A percentile compares a stretch with the other conserved stretches of the same genome.
Conservation (phyloP, 2,113 vertebrate species). For the Ochotona curzoniae region DNA sequence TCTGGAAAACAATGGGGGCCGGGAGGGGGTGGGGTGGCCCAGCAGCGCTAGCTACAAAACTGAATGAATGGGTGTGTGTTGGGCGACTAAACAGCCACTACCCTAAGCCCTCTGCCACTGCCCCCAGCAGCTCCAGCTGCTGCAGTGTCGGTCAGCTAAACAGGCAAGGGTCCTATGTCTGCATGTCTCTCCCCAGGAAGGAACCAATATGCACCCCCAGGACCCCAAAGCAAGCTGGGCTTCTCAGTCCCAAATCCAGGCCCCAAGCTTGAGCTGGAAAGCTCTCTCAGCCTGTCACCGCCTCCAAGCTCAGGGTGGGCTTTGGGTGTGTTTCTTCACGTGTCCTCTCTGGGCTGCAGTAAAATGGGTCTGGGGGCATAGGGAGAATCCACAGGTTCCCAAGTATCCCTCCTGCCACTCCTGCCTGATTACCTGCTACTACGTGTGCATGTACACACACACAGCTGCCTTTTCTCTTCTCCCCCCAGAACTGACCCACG, state of each 20-base stretch:
- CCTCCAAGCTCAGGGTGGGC: background rate
- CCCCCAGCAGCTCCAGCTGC: background rate
- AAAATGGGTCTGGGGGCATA: background rate
- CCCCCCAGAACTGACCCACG: constrained; percentile 86
- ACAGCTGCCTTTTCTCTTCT: constrained; percentile 45
- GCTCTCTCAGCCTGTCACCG: background rate
- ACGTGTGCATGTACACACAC: too few species aligned
- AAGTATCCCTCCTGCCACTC: background rate
- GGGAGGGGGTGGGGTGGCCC: background rate
- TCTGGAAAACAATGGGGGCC: background rate
- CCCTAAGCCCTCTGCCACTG: background rate
- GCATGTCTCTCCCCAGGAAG: background rate
- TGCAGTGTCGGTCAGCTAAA: background rate
- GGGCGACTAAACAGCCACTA: background rate
- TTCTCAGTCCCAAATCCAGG: background rate
- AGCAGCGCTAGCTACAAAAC: background rate
- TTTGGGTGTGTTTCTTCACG: background rate
- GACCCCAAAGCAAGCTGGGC: background rate
- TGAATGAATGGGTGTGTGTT: background rate
- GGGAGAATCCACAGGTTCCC: background rate
- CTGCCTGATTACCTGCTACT: background rate
- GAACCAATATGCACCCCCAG: background rate
- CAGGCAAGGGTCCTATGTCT: background rate
- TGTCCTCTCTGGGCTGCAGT: background rate
- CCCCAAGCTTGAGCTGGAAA: background rate